Conservation (phyloP, 2,113 vertebrate genomes). For the Crotalus horridus region DNA sequence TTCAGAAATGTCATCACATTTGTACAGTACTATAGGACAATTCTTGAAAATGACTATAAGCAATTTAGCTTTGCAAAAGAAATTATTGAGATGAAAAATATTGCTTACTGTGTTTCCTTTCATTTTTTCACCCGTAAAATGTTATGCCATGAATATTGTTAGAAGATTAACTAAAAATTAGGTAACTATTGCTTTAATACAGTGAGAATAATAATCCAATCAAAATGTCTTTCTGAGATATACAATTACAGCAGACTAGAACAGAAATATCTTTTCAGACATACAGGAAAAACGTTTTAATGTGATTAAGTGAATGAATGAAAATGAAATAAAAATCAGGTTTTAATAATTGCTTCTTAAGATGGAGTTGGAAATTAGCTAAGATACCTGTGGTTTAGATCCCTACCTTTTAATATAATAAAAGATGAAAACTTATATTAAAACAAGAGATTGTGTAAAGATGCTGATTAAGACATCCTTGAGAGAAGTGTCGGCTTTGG, state of each 20-base stretch:
- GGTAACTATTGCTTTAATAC: slow-evolving; percentile 16
- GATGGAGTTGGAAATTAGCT: not conserved
- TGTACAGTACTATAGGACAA: slow-evolving; percentile 48
- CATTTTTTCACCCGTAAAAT: slow-evolving; percentile 30
- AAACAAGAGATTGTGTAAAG: no score
- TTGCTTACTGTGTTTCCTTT: not conserved
- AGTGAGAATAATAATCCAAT: not conserved
- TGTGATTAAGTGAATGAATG: not conserved
- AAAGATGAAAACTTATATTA: not conserved
- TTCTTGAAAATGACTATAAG: slow-evolving; percentile 22
- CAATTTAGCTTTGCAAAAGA: slow-evolving; percentile 26
- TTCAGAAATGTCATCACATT: slow-evolving; percentile 33
- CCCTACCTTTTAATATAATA: not conserved
- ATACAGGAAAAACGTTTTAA: not conserved
- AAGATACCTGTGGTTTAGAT: not conserved
- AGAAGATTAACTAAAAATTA: slow-evolving; percentile 32
- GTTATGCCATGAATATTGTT: not conserved
- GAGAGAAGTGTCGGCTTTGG: no score
- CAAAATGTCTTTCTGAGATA: not conserved
- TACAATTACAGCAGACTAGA: not conserved
- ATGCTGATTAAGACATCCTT: no score
- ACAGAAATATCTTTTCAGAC: not conserved
- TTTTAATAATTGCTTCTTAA: not conserved
- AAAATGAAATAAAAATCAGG: not conserved
- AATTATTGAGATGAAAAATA: slow-evolving; percentile 18